These are phyloP conservation scores for Microcaecilia unicolor DNA, from an alignment of 2,797 vertebrate species.

Conservation along the genomic window DNA sequence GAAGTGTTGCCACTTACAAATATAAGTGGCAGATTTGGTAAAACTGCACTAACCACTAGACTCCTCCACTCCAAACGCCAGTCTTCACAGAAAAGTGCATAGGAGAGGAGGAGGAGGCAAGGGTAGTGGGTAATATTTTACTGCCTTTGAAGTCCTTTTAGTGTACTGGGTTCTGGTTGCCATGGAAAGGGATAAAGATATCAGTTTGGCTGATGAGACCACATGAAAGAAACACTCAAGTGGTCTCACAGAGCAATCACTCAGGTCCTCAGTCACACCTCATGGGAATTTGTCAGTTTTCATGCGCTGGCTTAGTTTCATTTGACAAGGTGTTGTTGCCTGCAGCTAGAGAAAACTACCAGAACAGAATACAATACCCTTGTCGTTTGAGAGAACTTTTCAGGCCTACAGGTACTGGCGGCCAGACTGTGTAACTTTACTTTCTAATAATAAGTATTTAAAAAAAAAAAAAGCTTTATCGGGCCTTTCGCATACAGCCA, in stretches of 20 bases:
- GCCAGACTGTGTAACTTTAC: background rate
- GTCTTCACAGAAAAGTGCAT: too few relatives aligned
- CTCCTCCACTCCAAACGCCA: too few relatives aligned
- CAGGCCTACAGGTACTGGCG: background rate
- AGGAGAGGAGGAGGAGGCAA: too few relatives aligned
- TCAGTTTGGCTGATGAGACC: background rate
- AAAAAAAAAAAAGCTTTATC: constrained; percentile 6
- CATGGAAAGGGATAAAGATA: background rate
- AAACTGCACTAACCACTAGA: too few relatives aligned
- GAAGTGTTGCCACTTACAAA: too few relatives aligned
- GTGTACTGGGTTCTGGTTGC: constrained; percentile 6
- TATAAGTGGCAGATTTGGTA: too few relatives aligned
- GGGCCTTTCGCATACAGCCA: background rate
- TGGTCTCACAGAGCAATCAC: background rate
- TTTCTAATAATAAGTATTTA: background rate
- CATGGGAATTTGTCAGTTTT: constrained; percentile 6
- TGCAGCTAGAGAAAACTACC: constrained; percentile 7
- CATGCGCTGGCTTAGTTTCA: background rate
- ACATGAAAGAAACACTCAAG: background rate
- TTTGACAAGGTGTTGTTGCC: constrained; percentile 14
- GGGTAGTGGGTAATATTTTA: background rate
- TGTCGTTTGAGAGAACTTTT: background rate
- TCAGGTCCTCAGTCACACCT: background rate
- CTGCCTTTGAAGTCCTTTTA: background rate
- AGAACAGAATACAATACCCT: constrained; percentile 16